A percentile compares a stretch with the other conserved stretches of the same genome.
phyloP scores from a whole-genome alignment of 53 echinoderm and acorn worm species.

The Luidia sarsii region DNA sequence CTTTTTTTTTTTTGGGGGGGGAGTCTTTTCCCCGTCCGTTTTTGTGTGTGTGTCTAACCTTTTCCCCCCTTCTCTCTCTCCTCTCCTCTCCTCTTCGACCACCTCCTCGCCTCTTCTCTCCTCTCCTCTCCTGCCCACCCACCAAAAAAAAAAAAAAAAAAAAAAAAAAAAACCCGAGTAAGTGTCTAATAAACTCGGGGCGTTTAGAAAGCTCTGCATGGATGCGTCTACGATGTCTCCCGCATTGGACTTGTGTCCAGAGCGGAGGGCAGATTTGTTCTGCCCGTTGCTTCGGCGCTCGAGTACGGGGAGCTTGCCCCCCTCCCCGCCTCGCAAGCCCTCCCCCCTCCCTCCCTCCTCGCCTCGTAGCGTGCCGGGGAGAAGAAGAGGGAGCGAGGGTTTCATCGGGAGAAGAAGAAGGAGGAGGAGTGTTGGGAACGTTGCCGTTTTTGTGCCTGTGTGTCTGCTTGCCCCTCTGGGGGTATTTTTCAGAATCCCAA shows the following conservation, averaged over 20 bases:
- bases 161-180: conserved; percentile 15
- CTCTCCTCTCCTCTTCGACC: background rate
- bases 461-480: background rate
- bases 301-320: conserved; percentile 5
- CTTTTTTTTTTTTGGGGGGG: too few relatives aligned
- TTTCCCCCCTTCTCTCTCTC: background rate
- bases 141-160: too few relatives aligned
- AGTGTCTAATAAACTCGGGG: conserved; percentile 52
- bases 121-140: background rate
- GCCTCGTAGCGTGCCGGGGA: background rate
- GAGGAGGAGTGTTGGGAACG: too few relatives aligned
- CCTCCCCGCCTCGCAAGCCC: background rate
- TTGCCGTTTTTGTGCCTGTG: too few relatives aligned
- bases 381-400: too few relatives aligned
- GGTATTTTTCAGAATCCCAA: background rate
- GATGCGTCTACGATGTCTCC: conserved; percentile 36
- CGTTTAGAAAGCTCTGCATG: conserved; percentile 29
- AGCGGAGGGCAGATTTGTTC: conserved; percentile 30
- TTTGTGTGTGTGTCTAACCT: too few relatives aligned
- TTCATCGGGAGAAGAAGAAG: background rate
- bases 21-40: too few relatives aligned
- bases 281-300: conserved; percentile 44
- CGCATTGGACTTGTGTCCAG: conserved; percentile 48
- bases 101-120: background rate
- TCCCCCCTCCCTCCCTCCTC: background rate